Evolutionary conservation across 2,888 invertebrate genomes (phyloP).

Genomic region (Caenorhabditis macrosperma): DNA sequence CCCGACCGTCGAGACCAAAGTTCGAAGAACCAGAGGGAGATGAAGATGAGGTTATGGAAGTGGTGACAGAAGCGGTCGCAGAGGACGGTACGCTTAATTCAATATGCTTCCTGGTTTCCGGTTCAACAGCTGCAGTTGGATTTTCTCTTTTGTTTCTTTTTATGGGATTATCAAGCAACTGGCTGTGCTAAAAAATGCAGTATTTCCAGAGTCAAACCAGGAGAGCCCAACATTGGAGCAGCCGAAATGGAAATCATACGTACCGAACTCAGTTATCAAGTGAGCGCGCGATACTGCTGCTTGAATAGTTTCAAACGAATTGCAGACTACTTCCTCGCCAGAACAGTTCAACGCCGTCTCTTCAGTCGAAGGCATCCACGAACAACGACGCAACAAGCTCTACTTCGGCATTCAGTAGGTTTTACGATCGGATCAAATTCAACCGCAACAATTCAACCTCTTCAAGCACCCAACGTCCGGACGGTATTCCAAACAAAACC

Average conservation of each 20-base stretch:
- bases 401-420: constrained; percentile 35
- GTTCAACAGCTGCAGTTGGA: no score
- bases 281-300: not conserved
- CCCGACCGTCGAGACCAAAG: constrained; percentile 44
- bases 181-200: not conserved
- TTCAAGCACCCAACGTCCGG: constrained; percentile 12
- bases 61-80: constrained; percentile 3
- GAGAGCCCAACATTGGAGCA: constrained; percentile 18
- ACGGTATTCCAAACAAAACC: constrained; percentile 1
- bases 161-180: no score
- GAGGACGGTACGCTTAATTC: constrained; percentile 17
- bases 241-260: constrained; percentile 53
- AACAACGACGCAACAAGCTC: constrained; percentile 25
- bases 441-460: constrained; percentile 44
- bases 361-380: constrained; percentile 40
- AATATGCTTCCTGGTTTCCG: no score
- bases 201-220: constrained; percentile 3
- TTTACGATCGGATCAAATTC: constrained; percentile 48
- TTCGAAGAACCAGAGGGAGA: constrained; percentile 45
- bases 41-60: constrained; percentile 32
- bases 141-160: no score
- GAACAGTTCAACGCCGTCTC: constrained; percentile 39
- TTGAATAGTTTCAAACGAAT: not conserved
- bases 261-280: constrained; percentile 49
- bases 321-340: constrained; percentile 44